Base-by-base conservation (phyloP, 2,797 vertebrate genomes). In the Pteronotus mesoamericanus region DNA sequence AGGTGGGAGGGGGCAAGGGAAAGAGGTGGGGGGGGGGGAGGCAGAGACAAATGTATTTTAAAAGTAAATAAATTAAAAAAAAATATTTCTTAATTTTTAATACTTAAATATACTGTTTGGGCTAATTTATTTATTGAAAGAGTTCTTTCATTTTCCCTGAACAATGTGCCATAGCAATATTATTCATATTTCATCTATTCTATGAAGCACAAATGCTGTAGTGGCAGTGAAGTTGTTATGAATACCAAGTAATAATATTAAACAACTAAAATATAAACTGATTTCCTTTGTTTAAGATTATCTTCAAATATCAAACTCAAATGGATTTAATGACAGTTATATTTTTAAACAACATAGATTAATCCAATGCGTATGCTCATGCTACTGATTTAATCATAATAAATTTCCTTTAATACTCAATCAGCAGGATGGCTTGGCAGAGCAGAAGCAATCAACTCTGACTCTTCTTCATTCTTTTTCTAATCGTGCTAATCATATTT, bases 401-500 rank as follows among this genome's bases (percentile, higher is more conserved):
- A 84, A 34, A 82, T n/a, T 72, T 89, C 3, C 57, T 8, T 84
- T 92, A 96, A 82, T 94, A 83, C 51, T 83, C 21, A 2, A 95
- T 79, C 77, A 89, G 53, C 21, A 75, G 14, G 32, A 34, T 69
- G 5, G 7, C 44, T 78, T 94, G 9, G 9, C 46, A 69, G 44
- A 88, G 1, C 14, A 68, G 9, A 82, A 51, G 14, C 15, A 82
- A 94, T 88, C 55, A 46, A 66, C 29, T 57, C 32, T 74, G 59
- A 93, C 44, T 77, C 12, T 44, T 95, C 1, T 42, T 94, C 2
- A 57, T 92, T 89, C 85, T 71, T 48, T 74, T 75, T 69, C 34
- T 95, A 32, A 92, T 78, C 53, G 29, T 91, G 51, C 24, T 96
- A 86, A 75, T 94, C 9, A 55, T 91, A 61, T 74, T 82, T 15